Evolutionary conservation across 2,113 vertebrate genomes (phyloP), one percentile per base, ranked within the genome.

Genomic region (Ondatra zibethicus): DNA sequence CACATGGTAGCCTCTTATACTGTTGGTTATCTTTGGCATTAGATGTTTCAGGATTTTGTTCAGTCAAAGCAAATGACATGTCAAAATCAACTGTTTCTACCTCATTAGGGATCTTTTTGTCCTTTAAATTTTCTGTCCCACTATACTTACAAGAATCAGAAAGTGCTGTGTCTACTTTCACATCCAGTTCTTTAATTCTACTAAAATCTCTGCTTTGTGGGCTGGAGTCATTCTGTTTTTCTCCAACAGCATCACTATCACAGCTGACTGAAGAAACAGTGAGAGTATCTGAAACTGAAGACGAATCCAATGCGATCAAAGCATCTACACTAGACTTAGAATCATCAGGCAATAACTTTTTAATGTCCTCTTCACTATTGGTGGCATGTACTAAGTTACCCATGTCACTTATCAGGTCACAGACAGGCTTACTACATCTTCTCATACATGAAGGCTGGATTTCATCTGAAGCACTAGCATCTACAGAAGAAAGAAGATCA

Each of bases 401-500:
- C 0, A 99, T 99, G 97, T 99, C 99, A 70, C 97, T 99, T 95
- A 99, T 99, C 8, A 99, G 99, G 96, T 99, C 99, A 95, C 99
- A 99, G 89, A 99, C 97, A 5, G 99, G 99, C 96, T 99, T 98
- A 96, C 99, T 98, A 55, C 99, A 98, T 65, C 99, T 97, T 47
- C 99, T 98, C 9, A 98, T 97, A 96, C 98, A 98, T 2, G 98
- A 98, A 89, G 98, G 97, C 80, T 98, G 98, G 9, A 86, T 96
- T 97, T 98, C 99, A 91, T 97, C 97, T 27, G 98, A 98, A 33
- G 98, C 94, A 72, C 99, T 78, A 11, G 97, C 98, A 94, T 99
- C 99, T 92, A 99, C 99, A 52, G 99, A 99, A 58, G 99, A 99
- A 92, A 99, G 98, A 13, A 99, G 99, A 98, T 99, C 99, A 50